Base-by-base conservation (phyloP, 2,113 vertebrate species). In the Microcebus lehilahytsara region DNA sequence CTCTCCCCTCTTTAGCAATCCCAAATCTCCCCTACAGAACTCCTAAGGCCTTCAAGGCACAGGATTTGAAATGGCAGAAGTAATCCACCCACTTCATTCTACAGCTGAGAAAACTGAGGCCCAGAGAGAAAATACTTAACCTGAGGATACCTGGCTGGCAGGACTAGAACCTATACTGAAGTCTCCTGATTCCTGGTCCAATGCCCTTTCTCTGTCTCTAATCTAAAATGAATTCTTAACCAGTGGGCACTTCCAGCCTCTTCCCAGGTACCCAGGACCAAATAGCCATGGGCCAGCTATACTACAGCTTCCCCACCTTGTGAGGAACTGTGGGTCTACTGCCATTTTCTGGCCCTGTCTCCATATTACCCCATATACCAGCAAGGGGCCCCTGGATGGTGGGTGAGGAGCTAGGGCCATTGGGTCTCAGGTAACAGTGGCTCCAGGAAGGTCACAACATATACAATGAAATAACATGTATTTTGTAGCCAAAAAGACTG, bases 211-310 rank as follows among this genome's bases (percentile, higher is more conserved):
- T 80, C 56, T 74, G 51, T 90, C 62, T 88, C 71, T 42, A 51
- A 32, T 32, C 72, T 81, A 90, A 96, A 93, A 75, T 69, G 16
- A 86, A 90, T 80, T 80, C 56, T 88, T 83, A 93, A 80, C 80
- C 16, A 80, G 49, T 49, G 58, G 49, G 56, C n/a, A 95, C 23
- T 75, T 90, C 34, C 13, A 80, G 51, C 58, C n/a, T 80, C 51
- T 85, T 81, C 49, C 49, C 74, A 90, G 22, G 40, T 19, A 86
- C 6, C 6, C 22, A 71, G 42, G 40, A 32, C 42, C 60, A 92
- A 12, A 80, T 8, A 51, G 51, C 40, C 22, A 42, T 14, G 9
- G 34, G 64, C 56, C 85, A 79, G 79, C 71, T 62, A 72, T 19
- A 22, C 60, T 71, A 42, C 51, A 42, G 32, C 11, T 62, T 69